Base-by-base conservation (phyloP, 2,113 vertebrate genomes). In the Microcebus murinus region DNA sequence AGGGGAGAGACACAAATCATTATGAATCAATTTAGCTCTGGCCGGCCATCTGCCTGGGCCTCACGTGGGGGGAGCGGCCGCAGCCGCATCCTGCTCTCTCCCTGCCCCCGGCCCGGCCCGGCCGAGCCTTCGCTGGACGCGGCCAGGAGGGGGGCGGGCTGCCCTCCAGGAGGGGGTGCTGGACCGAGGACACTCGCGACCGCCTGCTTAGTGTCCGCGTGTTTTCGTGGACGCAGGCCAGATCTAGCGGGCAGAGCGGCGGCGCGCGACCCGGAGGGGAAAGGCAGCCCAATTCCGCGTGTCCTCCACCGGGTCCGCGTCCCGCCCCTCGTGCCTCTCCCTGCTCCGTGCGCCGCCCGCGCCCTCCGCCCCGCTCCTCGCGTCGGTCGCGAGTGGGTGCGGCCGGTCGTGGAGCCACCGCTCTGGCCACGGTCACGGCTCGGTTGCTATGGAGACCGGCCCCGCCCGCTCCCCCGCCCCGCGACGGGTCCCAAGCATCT, bases 1-100 rank as follows among this genome's bases (percentile, higher is more conserved):
- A 96, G 94, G 76, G 96, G 95, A 98, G 96, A 98, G 97, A 94
- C 96, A 98, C 97, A 98, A 98, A 98, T 98, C 97, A 96, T 98
- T 98, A 98, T 81, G 89, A 98, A 98, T 98, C 97, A 98, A 98
- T 98, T 98, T 98, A 97, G 98, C 82, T 83, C 96, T 86, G 96
- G 94, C 96, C 95, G 96, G 96, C 98, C 97, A 96, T 98, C 97
- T 98, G 97, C 95, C 97, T 20, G 9, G 63, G 90, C 95, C 87
- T 97, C 89, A 27, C 1, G 48, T 48, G 21, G 91, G 68, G 87
- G 90, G 81, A 87, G 84, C 11, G 42, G 25, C 70, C 9, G 34
- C 50, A 36, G 45, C 77, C 73, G 34, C 68, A 36, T 27, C 23
- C 0, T 27, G 39, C 1, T 2, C 20, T 34, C 65, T 76, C 61